These are phyloP conservation scores for Thomomys bottae DNA, from an alignment of 2,113 vertebrate species.

Conservation along the genomic window DNA sequence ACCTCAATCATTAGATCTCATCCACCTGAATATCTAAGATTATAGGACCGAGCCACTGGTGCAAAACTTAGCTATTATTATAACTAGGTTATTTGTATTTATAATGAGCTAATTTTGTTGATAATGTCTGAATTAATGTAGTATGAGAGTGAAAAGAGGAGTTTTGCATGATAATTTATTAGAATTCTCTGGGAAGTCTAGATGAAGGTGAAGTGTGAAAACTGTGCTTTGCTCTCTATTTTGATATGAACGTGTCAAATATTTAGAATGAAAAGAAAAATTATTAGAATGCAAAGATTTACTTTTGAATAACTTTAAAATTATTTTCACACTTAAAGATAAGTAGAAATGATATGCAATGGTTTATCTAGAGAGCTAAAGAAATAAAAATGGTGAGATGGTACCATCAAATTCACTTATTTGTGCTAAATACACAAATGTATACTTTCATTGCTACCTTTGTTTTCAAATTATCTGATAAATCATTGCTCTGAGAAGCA, in stretches of 20 bases:
- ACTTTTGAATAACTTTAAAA: constrained; percentile 4
- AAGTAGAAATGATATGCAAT: not conserved
- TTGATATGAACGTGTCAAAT: not conserved
- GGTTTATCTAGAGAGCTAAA: not conserved
- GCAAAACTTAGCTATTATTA: not conserved
- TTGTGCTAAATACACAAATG: not conserved
- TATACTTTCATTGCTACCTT: not conserved
- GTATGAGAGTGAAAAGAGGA: constrained; percentile 48
- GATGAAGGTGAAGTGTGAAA: constrained; percentile 26
- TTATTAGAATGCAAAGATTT: not conserved
- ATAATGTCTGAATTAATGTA: constrained; percentile 38
- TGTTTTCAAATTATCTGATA: not conserved
- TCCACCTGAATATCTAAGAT: too few relatives aligned
- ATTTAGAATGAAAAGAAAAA: not conserved
- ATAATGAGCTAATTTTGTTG: constrained; percentile 51
- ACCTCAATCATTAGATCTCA: too few relatives aligned
- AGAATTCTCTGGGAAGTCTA: constrained; percentile 13
- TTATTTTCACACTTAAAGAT: not conserved
- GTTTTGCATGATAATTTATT: constrained; percentile 56
- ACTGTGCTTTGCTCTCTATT: constrained; percentile 41
- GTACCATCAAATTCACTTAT: not conserved
- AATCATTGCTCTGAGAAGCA: not conserved
- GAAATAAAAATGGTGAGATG: not conserved
- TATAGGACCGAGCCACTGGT: too few relatives aligned
- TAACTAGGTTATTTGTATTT: not conserved